phyloP scores from a whole-genome alignment of 30 jellyfish, hydroid and myxozoan genomes.

The Chrysaora quinquecirrha region DNA sequence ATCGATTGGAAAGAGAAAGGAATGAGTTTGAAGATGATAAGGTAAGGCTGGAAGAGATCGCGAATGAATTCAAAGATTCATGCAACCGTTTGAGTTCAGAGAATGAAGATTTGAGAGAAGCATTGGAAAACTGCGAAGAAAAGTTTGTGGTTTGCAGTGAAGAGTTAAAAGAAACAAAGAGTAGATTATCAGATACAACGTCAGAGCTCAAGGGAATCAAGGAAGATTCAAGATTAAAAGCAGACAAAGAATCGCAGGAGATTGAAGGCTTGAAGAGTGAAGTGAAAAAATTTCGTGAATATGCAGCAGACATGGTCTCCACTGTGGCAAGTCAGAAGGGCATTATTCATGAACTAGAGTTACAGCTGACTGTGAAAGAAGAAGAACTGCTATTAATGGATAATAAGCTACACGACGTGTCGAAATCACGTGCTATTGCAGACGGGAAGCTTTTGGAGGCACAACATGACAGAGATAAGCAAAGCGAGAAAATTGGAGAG shows the following conservation, averaged over 20 bases:
- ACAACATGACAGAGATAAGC: conserved; percentile 33
- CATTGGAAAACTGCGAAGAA: conserved; percentile 1
- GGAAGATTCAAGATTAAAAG: background rate
- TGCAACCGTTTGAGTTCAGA: background rate
- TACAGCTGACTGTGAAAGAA: conserved; percentile 52
- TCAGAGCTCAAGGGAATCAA: conserved; percentile 1
- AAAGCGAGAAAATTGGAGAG: conserved; percentile 37
- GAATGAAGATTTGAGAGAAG: background rate
- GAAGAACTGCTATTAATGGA: conserved; percentile 38
- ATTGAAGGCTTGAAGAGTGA: background rate
- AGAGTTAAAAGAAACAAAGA: background rate
- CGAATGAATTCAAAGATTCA: background rate
- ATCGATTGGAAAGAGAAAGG: conserved; percentile 14
- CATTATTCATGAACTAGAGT: conserved; percentile 38
- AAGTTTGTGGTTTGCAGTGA: background rate
- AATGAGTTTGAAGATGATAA: conserved; percentile 29
- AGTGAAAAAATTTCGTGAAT: conserved; percentile 8
- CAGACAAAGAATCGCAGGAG: background rate
- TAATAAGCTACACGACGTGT: conserved; percentile 30
- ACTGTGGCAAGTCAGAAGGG: background rate
- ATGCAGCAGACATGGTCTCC: background rate
- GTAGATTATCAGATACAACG: background rate
- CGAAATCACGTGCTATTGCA: conserved; percentile 31
- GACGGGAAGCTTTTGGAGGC: conserved; percentile 59
- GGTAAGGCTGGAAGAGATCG: background rate